Evolutionary conservation across 2,888 invertebrate species (phyloP), one percentile per base, ranked within the genome.

Genomic region (Nasonovia ribisnigri): DNA sequence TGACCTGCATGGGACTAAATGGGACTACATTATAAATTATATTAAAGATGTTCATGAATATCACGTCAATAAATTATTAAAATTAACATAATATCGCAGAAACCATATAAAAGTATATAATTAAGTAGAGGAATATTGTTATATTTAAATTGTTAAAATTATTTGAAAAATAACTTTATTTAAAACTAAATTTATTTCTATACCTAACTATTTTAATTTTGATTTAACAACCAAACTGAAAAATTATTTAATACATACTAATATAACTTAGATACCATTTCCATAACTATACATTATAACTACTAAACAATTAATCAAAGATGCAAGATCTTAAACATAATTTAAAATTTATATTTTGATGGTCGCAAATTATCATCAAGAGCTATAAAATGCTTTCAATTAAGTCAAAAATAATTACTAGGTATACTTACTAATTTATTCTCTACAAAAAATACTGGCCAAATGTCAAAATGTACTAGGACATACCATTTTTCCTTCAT

Each of bases 351-450:
- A 67, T 48, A 20, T 46, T 84, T 29, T 57, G 11, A 54, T 11
- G 6, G 13, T 84, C 84, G n/a, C 57, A 84, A 91, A 92, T 51
- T 60, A 29, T 92, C 87, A 67, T 60, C 42, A 67, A 88, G 6
- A 84, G 46, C 57, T 48, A 13, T 46, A 24, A 91, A 92, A 67
- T 60, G 67, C 87, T 60, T 87, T 60, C 42, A 67, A 88, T 92
- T 43, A 51, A 88, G n/a, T 77, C 77, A 43, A 92, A 92, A 92
- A 88, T 88, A 88, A 92, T 92, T 92, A 42, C 67, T 87, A 46
- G 11, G 26, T 29, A n/a, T n/a, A 90, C 92, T 88, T 87, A 92
- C 88, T 92, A 92, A 92, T 87, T 67, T 86, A 92, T 67, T 48
- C 26, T 48, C 29, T 5, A 87, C 86, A 42, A 46, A 48, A 43